Evolutionary conservation across 2,113 vertebrate species (phyloP).

Genomic region (Neogobius melanostomus): DNA sequence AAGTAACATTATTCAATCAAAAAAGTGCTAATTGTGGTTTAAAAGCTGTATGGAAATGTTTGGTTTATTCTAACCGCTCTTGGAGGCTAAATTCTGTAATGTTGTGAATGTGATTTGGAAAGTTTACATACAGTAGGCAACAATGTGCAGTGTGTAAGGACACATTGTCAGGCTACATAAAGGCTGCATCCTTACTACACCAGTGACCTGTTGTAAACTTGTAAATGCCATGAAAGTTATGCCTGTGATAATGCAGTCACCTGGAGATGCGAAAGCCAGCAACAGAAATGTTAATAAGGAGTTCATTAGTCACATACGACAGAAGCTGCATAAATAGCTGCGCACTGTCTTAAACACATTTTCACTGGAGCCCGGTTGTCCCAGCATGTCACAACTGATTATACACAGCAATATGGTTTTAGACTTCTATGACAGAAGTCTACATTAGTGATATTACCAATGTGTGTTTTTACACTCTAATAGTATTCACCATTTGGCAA

Average conservation of each 20-base stretch:
- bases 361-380: not conserved
- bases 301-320: not conserved
- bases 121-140: too few species aligned
- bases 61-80: too few species aligned
- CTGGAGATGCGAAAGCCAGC: constrained; percentile 15
- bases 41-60: too few species aligned
- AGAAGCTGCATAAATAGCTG: not conserved
- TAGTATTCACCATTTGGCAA: not conserved
- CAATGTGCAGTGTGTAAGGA: too few species aligned
- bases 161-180: too few species aligned
- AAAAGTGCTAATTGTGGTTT: too few species aligned
- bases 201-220: constrained; percentile 33
- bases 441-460: not conserved
- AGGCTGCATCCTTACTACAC: not conserved
- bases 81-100: too few species aligned
- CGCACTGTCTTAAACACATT: not conserved
- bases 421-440: not conserved
- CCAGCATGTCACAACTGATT: not conserved
- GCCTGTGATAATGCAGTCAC: constrained; percentile 33
- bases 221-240: constrained; percentile 34
- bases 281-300: constrained; percentile 36
- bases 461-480: not conserved
- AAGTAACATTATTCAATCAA: too few species aligned
- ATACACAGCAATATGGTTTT: not conserved
- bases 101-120: too few species aligned